Conservation (phyloP, 2,888 invertebrate species). For the Apamea sordens region DNA sequence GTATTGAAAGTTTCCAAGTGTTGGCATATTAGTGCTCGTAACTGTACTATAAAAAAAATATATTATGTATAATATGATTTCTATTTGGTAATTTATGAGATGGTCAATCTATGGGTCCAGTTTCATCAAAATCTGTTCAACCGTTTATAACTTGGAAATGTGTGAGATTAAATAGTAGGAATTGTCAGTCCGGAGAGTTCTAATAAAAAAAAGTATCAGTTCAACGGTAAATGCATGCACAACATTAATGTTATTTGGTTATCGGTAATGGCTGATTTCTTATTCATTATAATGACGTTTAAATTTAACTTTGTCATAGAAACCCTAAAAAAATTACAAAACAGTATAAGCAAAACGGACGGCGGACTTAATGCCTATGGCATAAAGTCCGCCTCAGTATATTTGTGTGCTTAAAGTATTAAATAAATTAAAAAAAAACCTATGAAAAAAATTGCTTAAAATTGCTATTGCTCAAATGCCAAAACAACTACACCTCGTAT, state of each 20-base stretch:
- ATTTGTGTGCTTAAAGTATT: no score
- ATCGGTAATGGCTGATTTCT: conserved; percentile 7
- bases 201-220: background rate
- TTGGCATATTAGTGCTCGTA: no score
- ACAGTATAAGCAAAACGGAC: no score
- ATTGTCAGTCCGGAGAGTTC: background rate
- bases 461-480: background rate
- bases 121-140: background rate
- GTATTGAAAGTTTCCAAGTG: background rate
- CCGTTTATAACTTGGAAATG: background rate
- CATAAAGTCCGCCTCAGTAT: no score
- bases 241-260: background rate
- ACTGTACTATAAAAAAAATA: background rate
- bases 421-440: background rate
- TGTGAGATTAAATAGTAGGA: background rate
- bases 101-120: background rate
- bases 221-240: background rate
- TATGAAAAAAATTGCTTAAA: conserved; percentile 1
- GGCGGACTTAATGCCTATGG: no score
- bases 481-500: no score
- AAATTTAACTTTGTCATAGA: background rate
- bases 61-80: background rate
- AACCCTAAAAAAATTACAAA: background rate
- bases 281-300: background rate
- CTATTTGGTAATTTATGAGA: background rate